Conservation (phyloP, 2,797 vertebrate species). For the Brachymystax lenok region DNA sequence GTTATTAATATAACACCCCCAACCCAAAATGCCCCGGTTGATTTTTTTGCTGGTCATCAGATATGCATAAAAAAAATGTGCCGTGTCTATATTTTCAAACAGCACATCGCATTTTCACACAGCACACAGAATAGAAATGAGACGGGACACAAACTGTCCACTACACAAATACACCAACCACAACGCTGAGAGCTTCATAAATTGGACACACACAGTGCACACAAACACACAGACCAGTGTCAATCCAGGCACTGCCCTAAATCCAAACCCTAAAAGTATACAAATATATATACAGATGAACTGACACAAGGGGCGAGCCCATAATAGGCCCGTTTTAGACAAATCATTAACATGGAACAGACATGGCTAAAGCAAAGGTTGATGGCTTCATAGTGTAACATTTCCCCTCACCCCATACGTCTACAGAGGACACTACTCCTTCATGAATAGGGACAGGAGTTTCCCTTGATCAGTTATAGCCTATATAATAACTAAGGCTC, state of each 20-base stretch:
- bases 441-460: not conserved
- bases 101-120: not conserved
- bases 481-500: not conserved
- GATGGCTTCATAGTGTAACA: slow-evolving; percentile 72
- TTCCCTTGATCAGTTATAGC: not conserved
- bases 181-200: slow-evolving; percentile 23
- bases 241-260: not conserved
- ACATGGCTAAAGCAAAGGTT: slow-evolving; percentile 43
- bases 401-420: slow-evolving; percentile 18
- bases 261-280: not conserved
- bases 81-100: slow-evolving; percentile 25
- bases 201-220: not conserved
- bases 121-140: no score
- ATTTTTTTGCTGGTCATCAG: slow-evolving; percentile 21
- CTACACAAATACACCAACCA: not conserved
- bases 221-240: not conserved
- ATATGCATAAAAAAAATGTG: slow-evolving; percentile 32
- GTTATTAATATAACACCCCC: slow-evolving; percentile 34
- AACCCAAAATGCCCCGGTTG: slow-evolving; percentile 9
- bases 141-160: no score
- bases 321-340: slow-evolving; percentile 31
- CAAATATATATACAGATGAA: slow-evolving; percentile 46
- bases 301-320: no score
- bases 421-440: not conserved
- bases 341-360: slow-evolving; percentile 37